phyloP scores from a whole-genome alignment of 2,113 vertebrate genomes.

The Istiophorus platypterus region DNA sequence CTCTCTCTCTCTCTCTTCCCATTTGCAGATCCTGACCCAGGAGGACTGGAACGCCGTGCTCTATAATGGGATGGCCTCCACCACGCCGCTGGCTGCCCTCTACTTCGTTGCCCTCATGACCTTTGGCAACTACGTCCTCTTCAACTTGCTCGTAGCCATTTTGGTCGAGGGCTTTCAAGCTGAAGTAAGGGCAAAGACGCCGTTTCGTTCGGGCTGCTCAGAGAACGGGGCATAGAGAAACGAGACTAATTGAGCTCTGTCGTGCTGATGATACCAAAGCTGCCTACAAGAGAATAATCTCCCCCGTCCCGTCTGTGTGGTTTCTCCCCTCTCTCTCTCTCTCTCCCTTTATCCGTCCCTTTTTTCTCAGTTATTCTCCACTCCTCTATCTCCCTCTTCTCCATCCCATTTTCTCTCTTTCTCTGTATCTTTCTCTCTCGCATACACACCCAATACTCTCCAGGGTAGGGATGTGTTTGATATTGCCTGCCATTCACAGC shows the following conservation, averaged over 20 bases:
- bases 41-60: constrained; percentile 99
- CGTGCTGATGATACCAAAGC: constrained; percentile 69
- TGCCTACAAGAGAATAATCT: constrained; percentile 71
- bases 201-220: constrained; percentile 49
- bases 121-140: constrained; percentile 98
- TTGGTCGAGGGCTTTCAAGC: constrained; percentile 98
- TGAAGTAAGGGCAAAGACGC: constrained; percentile 70
- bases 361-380: neutral
- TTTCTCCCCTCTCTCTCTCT: constrained; percentile 39
- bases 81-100: constrained; percentile 93
- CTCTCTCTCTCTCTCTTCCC: too few relatives aligned
- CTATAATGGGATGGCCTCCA: constrained; percentile 98
- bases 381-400: constrained; percentile 17
- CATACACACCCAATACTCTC: constrained; percentile 56
- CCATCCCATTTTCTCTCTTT: constrained; percentile 29
- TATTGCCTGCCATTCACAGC: constrained; percentile 80
- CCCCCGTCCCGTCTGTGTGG: constrained; percentile 62
- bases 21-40: constrained; percentile 93
- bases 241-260: constrained; percentile 59
- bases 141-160: constrained; percentile 98
- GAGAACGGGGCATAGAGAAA: constrained; percentile 36
- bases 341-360: constrained; percentile 35
- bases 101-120: constrained; percentile 99
- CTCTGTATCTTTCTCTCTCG: constrained; percentile 26
- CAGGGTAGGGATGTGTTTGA: constrained; percentile 78